Evolutionary conservation across 2,888 invertebrate species (phyloP), one percentile per base, ranked within the genome.

Genomic region (Pasiphila rectangulata): DNA sequence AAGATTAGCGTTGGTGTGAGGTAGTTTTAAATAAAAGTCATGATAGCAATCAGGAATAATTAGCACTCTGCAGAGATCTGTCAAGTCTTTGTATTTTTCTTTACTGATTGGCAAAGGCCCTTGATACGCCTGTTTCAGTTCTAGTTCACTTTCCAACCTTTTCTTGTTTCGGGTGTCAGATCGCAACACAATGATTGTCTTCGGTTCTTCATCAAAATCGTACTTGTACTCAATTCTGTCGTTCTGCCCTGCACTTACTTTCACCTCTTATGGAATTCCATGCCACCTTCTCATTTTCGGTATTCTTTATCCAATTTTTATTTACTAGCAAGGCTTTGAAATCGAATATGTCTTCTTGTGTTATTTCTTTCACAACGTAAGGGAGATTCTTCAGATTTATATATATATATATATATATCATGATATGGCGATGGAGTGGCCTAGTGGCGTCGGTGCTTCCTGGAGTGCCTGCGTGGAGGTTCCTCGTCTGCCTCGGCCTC

Each of bases 271-370:
- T 38, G 4, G 30, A 16, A 6, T 20, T 44, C 49, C 51, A 51
- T 15, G 9, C 2, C 29, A 52, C 38, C 24, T 52, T 47, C 21
- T 52, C 44, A 29, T 47, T 47, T n/a, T n/a, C 29, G 4, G 39
- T 39, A 44, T 50, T 42, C 23, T 52, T 52, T 5, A 39, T 44
- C 47, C 51, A 52, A 38, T 47, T 52, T 37, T 47, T 52, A 30
- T 44, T 46, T 9, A 29, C 16, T 38, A 52, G 38, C 39, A 42
- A 6, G 4, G 16, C 12, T 25, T 25, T 25, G 12, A 25, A 25
- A 25, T 25, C 9, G 12, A 25, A 12, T 9, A 25, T 10, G 12
- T 25, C 25, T 25, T 10, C 9, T 19, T 19, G 19, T 19, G 19
- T 19, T 4, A 19, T 19, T 19, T 19, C 19, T 19, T 19, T 19